Conservation (phyloP, 2,888 invertebrate species). For the Cheilosia scutellata region DNA sequence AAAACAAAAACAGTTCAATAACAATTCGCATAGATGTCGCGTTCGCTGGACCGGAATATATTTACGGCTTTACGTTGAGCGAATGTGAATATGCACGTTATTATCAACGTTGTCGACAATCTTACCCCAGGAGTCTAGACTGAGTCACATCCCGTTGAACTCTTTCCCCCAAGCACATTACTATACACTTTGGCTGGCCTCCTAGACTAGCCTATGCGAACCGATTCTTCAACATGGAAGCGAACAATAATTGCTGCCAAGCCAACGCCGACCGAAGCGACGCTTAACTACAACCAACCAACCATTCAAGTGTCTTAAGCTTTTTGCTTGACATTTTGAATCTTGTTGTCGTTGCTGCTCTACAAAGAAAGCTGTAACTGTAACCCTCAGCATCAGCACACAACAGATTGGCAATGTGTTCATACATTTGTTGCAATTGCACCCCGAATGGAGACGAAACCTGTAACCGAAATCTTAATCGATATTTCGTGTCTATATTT, state of each 20-base stretch:
- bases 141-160: constrained; percentile 71
- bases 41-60: constrained; percentile 49
- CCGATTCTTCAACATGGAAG: constrained; percentile 38
- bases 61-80: constrained; percentile 11
- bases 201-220: constrained; percentile 63
- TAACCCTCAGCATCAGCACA: constrained; percentile 1
- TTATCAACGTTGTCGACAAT: constrained; percentile 43
- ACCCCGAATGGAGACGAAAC: constrained; percentile 32
- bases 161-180: constrained; percentile 35
- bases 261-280: neutral
- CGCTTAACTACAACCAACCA: constrained; percentile 8
- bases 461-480: constrained; percentile 62
- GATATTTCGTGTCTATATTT: constrained; percentile 70
- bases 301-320: constrained; percentile 28
- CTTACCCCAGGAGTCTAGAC: constrained; percentile 58
- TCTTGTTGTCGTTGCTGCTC: constrained; percentile 14
- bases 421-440: constrained; percentile 14
- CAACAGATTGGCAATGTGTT: constrained; percentile 14
- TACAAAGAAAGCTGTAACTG: constrained; percentile 40
- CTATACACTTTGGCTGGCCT: constrained; percentile 25
- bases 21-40: constrained; percentile 64
- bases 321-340: constrained; percentile 64
- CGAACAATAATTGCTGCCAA: constrained; percentile 43
- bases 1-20: constrained; percentile 41
- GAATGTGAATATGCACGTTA: constrained; percentile 51